These are phyloP conservation scores for Listronotus oregonensis DNA, from an alignment of 1,140 invertebrate species.

Conservation along the genomic window DNA sequence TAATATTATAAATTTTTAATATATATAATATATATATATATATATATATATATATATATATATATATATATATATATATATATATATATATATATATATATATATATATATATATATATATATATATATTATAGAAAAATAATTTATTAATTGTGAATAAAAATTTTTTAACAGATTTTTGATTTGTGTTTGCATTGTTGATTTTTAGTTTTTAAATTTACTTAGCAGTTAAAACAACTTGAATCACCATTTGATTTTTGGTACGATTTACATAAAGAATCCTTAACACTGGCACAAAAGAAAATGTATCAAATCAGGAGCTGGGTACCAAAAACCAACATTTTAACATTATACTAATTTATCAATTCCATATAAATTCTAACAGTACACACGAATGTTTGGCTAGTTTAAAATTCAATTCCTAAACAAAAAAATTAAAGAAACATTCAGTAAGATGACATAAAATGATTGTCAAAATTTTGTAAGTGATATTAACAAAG, in stretches of 20 bases:
- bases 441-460: no score
- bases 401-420: slow-evolving; percentile 2
- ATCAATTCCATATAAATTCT: slow-evolving; percentile 35
- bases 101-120: no score
- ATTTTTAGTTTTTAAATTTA: no score
- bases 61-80: no score
- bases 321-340: slow-evolving; percentile 2
- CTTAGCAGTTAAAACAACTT: not conserved
- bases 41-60: no score
- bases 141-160: no score
- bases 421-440: not conserved
- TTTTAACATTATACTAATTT: slow-evolving; percentile 1
- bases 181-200: not conserved
- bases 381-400: slow-evolving; percentile 1
- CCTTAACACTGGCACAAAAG: not conserved
- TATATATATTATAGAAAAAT: no score
- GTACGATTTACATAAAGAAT: not conserved
- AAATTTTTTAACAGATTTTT: no score
- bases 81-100: no score
- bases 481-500: not conserved
- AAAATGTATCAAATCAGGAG: not conserved
- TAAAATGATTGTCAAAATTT: not conserved
- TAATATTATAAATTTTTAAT: no score
- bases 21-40: no score
- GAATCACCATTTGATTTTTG: not conserved